These are phyloP conservation scores for Temnothorax longispinosus DNA, from an alignment of 1,140 invertebrate genomes.

Conservation along the genomic window DNA sequence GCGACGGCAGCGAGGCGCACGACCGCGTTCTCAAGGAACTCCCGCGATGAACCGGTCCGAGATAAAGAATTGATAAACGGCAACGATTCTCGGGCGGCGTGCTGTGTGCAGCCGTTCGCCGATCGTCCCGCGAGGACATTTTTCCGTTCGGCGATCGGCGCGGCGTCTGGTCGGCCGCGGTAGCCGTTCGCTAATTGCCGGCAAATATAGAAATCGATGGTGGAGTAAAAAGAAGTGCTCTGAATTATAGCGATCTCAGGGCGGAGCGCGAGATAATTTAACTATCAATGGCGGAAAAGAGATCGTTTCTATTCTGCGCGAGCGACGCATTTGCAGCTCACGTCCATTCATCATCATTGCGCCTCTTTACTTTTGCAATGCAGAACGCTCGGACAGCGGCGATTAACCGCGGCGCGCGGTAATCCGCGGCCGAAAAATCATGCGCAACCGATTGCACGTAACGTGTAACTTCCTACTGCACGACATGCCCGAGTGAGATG, in stretches of 20 bases:
- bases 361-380: constrained; percentile 38
- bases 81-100: not conserved
- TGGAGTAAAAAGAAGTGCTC: constrained; percentile 15
- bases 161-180: not conserved
- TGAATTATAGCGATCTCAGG: constrained; percentile 43
- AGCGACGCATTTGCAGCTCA: not conserved
- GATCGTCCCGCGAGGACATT: constrained; percentile 12
- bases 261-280: constrained; percentile 40
- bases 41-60: constrained; percentile 64
- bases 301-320: not conserved
- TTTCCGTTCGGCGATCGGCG: constrained; percentile 16
- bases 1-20: constrained; percentile 24
- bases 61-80: constrained; percentile 61
- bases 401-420: not conserved
- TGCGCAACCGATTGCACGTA: constrained; percentile 28
- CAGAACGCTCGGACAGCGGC: not conserved
- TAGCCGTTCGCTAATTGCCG: constrained; percentile 39
- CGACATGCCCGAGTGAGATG: not conserved
- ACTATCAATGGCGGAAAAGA: constrained; percentile 59
- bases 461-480: not conserved
- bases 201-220: constrained; percentile 34
- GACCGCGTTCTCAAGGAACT: constrained; percentile 18
- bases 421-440: constrained; percentile 51
- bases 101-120: not conserved
- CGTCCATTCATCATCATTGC: constrained; percentile 57